These are phyloP conservation scores for Tinea semifulvella DNA, from an alignment of 2,888 invertebrate species.

Conservation along the genomic window DNA sequence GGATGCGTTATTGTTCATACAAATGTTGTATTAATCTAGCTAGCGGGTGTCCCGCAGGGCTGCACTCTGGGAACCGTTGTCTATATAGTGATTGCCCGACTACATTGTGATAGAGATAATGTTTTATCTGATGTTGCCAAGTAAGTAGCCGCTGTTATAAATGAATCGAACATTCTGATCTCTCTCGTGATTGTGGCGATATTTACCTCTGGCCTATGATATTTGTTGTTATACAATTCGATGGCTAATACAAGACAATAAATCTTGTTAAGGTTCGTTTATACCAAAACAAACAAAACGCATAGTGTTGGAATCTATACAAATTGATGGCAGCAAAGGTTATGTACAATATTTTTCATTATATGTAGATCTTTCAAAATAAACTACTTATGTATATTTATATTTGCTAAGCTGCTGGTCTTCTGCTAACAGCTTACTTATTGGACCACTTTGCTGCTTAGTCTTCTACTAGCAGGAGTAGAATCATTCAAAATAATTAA, in stretches of 20 bases:
- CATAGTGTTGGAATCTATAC: too few relatives aligned
- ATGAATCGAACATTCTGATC: conserved; percentile 11
- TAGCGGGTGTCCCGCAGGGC: conserved; percentile 22
- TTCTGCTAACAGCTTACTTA: too few relatives aligned
- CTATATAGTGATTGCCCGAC: conserved; percentile 9
- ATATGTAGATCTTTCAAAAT: too few relatives aligned
- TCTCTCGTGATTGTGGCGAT: neutral
- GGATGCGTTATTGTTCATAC: conserved; percentile 14
- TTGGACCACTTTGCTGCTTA: too few relatives aligned
- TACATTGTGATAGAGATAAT: conserved; percentile 5
- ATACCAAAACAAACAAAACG: too few relatives aligned
- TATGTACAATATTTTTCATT: too few relatives aligned
- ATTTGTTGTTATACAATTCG: neutral
- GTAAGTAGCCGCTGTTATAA: conserved; percentile 11
- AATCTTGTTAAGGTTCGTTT: too few relatives aligned
- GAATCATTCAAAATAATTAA: too few relatives aligned
- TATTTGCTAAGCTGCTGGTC: too few relatives aligned
- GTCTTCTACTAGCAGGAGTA: too few relatives aligned
- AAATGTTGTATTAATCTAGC: conserved; percentile 12
- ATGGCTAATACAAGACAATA: neutral
- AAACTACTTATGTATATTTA: too few relatives aligned
- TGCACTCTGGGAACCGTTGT: conserved; percentile 18
- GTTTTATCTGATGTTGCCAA: conserved; percentile 6
- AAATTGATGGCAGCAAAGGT: too few relatives aligned
- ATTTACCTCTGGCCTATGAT: conserved; percentile 2